Evolutionary conservation across 2,888 invertebrate species (phyloP), one percentile per base, ranked within the genome.

Genomic region (Encarsia formosa): DNA sequence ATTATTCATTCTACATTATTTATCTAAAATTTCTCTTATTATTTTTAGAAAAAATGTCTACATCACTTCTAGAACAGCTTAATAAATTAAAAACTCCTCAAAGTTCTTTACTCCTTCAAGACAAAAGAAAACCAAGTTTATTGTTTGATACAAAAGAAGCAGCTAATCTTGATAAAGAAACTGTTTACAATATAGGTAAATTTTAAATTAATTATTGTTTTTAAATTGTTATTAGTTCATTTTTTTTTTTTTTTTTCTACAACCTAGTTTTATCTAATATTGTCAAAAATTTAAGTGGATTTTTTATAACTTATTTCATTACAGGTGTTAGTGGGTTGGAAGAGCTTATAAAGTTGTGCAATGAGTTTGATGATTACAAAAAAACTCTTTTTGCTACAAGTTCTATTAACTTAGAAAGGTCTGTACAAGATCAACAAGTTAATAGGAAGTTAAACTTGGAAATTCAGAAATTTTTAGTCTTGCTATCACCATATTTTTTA

Each of bases 91-190:
- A 83, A 35, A 81, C 83, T 2, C 92, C 93, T 0, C 90, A 93
- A 71, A 85, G 90, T 1, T 73, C 80, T 3, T 69, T 84, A 4
- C 75, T 88, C 26, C 74, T 78, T 44, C 84, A 86, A 65, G 81
- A 82, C 49, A 86, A 83, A 62, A 85, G 82, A 63, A 81, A 84
- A 40, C 81, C 86, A 11, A 96, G 97, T 0, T 80, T 98, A 60
- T 76, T 98, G 2, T 98, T 96, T 71, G 88, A 92, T 65, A 84
- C 88, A 0, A 88, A 87, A 67, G 93, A 95, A 74, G 97, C 96
- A 0, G 91, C 93, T 0, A 81, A 82, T 35, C 84, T 93, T 64
- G 90, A 91, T 65, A 82, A 86, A 43, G 88, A 91, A 59, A 88
- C 88, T 0, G 86, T 94, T 61, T 91, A 85, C 71, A 87, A 91